A percentile compares a stretch with the other conserved stretches of the same genome.
Conservation (phyloP, 2,797 vertebrate species). For the Danio tinwini region DNA sequence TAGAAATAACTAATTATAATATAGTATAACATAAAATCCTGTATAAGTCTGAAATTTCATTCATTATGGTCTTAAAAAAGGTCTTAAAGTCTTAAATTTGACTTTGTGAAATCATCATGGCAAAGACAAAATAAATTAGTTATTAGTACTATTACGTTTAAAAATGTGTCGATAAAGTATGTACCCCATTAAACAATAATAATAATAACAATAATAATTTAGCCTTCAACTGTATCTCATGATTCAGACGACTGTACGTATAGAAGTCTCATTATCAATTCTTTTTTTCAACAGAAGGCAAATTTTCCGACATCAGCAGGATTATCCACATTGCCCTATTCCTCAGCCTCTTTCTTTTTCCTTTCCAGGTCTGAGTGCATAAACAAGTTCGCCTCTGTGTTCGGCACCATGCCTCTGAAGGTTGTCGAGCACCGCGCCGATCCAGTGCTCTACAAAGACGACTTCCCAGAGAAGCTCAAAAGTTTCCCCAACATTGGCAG, state of each 20-base stretch:
- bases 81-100: too few species aligned
- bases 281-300: neutral
- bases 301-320: neutral
- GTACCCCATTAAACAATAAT: too few species aligned
- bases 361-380: constrained; percentile 93
- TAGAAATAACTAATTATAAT: too few species aligned
- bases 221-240: neutral
- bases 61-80: too few species aligned
- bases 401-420: constrained; percentile 97
- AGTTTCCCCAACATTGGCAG: constrained; percentile 99
- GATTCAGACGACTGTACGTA: neutral
- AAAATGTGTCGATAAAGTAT: too few species aligned
- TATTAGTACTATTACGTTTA: too few species aligned
- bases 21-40: too few species aligned
- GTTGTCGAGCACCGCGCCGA: constrained; percentile 97
- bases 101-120: too few species aligned
- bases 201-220: too few species aligned
- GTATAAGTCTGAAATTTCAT: too few species aligned
- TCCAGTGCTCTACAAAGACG: constrained; percentile 97
- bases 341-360: neutral
- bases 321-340: neutral
- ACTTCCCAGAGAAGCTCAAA: constrained; percentile 98
- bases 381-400: constrained; percentile 98
- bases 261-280: neutral
- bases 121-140: too few species aligned